Conservation (phyloP, 2,797 vertebrate species). For the Gymnopithys bicolor region DNA sequence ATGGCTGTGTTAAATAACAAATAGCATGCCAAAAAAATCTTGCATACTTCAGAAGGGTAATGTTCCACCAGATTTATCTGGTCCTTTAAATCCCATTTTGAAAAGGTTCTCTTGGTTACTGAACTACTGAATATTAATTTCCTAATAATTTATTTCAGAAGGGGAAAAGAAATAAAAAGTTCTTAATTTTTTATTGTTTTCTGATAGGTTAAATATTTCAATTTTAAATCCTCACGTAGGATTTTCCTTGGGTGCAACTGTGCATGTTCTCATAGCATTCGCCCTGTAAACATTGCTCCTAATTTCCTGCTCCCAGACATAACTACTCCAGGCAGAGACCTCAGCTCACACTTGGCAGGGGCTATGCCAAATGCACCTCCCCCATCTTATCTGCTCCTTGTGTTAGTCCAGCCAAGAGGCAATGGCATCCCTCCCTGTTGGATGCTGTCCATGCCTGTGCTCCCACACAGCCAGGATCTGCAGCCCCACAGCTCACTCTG, state of each 20-base stretch:
- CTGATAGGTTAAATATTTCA: neutral
- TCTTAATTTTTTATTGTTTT: neutral
- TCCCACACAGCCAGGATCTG: fast-evolving
- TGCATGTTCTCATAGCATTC: neutral
- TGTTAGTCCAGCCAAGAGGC: neutral
- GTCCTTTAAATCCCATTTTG: neutral
- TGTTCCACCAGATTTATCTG: neutral
- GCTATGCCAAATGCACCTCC: neutral
- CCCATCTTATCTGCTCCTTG: neutral
- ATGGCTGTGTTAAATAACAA: neutral
- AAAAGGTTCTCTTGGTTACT: neutral
- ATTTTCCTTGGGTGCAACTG: neutral
- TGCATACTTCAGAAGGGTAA: neutral
- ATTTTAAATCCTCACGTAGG: neutral
- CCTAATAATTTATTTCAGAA: neutral
- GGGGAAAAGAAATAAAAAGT: neutral
- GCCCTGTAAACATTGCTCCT: neutral
- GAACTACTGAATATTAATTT: neutral
- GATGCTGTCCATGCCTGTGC: fast-evolving
- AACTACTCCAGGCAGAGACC: neutral
- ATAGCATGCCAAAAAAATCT: neutral
- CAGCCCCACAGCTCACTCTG: fast-evolving
- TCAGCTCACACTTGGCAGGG: neutral
- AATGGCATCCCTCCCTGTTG: fast-evolving
- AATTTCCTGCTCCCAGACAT: neutral